A percentile compares a stretch with the other conserved stretches of the same genome.
These are phyloP conservation scores for Cynocephalus volans DNA, from an alignment of 2,113 vertebrate genomes.

Conservation along the genomic window DNA sequence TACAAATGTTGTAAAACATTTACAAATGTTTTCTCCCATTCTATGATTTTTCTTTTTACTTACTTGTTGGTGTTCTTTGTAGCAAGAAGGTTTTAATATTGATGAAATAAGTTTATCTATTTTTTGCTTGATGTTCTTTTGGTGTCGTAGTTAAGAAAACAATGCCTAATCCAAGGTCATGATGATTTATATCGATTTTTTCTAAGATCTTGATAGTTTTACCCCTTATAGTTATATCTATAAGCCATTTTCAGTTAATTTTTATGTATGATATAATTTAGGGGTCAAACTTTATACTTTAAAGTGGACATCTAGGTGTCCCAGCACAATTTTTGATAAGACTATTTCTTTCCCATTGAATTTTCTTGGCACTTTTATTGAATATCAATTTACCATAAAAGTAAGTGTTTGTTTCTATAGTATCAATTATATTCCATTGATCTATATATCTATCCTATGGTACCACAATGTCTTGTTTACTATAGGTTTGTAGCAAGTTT, in stretches of 20 bases:
- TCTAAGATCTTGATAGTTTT: too few relatives aligned
- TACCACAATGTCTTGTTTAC: neutral
- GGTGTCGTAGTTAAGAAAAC: neutral
- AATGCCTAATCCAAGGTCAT: neutral
- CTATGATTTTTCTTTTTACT: neutral
- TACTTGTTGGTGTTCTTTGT: neutral
- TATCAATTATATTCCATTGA: neutral
- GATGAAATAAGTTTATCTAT: neutral
- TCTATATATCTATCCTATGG: neutral
- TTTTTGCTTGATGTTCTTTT: neutral
- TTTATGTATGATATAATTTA: neutral
- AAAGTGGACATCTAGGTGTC: too few relatives aligned
- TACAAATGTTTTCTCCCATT: neutral
- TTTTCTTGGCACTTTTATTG: neutral
- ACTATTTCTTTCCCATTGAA: neutral
- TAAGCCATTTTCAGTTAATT: neutral
- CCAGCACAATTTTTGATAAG: neutral
- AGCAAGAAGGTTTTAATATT: neutral
- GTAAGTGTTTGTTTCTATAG: neutral
- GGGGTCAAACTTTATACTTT: neutral
- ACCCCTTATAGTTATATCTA: too few relatives aligned
- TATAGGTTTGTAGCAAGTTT: neutral
- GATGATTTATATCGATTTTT: neutral
- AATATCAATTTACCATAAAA: neutral
- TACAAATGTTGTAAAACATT: neutral